These are phyloP conservation scores for Hirtodrosophila alboralis DNA, from an alignment of 2,888 invertebrate genomes.

Conservation along the genomic window DNA sequence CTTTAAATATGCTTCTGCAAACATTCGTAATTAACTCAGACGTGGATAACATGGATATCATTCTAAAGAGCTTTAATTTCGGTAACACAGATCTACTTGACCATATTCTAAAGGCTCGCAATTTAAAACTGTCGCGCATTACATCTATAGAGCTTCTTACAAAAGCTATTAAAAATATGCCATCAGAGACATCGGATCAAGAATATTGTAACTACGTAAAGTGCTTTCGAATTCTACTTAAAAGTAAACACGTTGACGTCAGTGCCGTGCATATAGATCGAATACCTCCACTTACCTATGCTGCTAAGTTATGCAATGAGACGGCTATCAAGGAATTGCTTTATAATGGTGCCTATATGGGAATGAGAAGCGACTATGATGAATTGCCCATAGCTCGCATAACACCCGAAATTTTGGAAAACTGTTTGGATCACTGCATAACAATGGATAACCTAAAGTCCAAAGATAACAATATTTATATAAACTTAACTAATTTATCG, in stretches of 20 bases:
- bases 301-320: background rate
- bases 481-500: constrained; percentile 5
- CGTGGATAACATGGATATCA: background rate
- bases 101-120: background rate
- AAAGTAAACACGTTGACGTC: background rate
- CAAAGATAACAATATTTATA: background rate
- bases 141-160: background rate
- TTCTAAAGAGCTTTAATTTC: background rate
- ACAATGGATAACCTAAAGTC: background rate
- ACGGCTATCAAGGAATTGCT: background rate
- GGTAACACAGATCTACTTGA: background rate
- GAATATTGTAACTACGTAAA: background rate
- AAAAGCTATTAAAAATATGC: background rate
- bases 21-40: background rate
- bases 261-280: background rate
- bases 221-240: background rate
- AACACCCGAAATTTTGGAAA: background rate
- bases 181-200: too few species aligned
- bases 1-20: background rate
- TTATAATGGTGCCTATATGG: constrained; percentile 14
- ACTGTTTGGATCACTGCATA: constrained; percentile 5
- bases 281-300: background rate
- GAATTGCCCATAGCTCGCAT: background rate
- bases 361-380: constrained; percentile 5
- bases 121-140: background rate